Conservation (phyloP, 2,797 vertebrate species). For the Uromys caudimaculatus region DNA sequence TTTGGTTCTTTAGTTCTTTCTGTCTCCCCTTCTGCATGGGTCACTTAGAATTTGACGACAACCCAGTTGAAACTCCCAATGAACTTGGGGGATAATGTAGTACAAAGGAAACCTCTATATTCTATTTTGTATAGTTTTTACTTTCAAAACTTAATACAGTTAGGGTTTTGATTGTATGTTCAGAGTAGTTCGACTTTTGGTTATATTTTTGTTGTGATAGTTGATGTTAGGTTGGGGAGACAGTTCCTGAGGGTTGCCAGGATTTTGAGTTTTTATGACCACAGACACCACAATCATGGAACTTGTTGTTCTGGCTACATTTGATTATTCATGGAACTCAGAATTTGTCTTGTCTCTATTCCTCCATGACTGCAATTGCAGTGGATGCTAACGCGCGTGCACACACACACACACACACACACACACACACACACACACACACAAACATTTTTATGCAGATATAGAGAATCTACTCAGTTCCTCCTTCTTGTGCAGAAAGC, state of each 20-base stretch:
- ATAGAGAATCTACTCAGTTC: background rate
- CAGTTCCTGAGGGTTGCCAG: background rate
- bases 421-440: background rate
- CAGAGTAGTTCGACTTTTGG: background rate
- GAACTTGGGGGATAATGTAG: background rate
- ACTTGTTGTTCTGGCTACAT: background rate
- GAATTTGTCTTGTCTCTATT: background rate
- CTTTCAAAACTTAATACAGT: background rate
- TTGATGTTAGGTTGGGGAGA: background rate
- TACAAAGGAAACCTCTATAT: background rate
- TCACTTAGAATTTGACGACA: background rate
- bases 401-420: background rate
- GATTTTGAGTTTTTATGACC: background rate
- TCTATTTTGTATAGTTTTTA: background rate
- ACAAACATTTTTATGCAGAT: background rate
- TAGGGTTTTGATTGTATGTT: background rate
- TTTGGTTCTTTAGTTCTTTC: no score
- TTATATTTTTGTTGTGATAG: background rate
- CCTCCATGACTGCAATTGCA: accelerated
- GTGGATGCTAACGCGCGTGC: no score
- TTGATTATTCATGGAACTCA: background rate
- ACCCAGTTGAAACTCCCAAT: background rate
- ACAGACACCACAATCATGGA: no score
- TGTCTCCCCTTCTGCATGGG: background rate
- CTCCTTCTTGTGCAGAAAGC: background rate